Percentiles rank a stretch among this genome's conserved stretches.
These are phyloP conservation scores for Bombus confusus DNA, from an alignment of 1,140 invertebrate genomes.

Conservation along the genomic window DNA sequence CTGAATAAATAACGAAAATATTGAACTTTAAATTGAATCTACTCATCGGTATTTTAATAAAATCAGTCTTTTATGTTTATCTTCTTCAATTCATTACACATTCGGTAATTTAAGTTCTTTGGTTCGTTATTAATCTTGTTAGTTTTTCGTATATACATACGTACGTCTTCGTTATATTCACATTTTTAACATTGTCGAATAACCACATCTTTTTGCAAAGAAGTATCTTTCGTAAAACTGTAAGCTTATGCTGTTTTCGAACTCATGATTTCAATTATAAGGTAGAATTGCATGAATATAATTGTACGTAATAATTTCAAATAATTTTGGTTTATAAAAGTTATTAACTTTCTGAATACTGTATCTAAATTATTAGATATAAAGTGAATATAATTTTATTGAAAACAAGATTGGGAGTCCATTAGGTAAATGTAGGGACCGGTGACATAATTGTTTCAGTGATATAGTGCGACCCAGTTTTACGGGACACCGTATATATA, in stretches of 20 bases:
- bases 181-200: not conserved
- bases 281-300: too few species aligned
- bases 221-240: too few species aligned
- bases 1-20: not conserved
- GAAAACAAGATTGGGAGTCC: not conserved
- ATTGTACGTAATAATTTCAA: not conserved
- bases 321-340: not conserved
- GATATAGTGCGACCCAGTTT: slow-evolving; percentile 18
- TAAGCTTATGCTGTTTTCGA: too few species aligned
- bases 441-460: not conserved
- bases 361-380: not conserved
- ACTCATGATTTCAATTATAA: too few species aligned
- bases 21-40: too few species aligned
- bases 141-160: not conserved
- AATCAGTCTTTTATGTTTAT: too few species aligned
- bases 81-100: too few species aligned
- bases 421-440: not conserved
- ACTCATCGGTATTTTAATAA: too few species aligned
- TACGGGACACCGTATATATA: not conserved
- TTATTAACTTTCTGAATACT: not conserved
- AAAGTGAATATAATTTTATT: not conserved
- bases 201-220: not conserved
- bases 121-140: not conserved
- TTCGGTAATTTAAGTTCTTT: not conserved
- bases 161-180: too few species aligned